These are phyloP conservation scores for Drosophila pruinosa DNA, from an alignment of 1,140 invertebrate genomes.

Conservation along the genomic window DNA sequence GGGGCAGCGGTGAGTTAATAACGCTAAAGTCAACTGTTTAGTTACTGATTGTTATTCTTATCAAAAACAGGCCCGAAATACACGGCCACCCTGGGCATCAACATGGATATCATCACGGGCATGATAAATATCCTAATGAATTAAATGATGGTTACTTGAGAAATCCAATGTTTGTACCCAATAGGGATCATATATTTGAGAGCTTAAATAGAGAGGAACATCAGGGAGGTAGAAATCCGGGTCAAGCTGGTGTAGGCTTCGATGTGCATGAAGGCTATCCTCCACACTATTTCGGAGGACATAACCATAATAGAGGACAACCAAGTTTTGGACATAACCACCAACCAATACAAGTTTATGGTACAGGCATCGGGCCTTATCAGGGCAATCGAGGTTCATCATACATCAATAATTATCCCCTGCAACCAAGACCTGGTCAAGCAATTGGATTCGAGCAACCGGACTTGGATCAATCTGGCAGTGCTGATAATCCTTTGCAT, in stretches of 20 bases:
- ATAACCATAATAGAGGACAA: not conserved
- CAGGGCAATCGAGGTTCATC: not conserved
- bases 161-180: not conserved
- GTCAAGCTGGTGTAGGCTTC: not conserved
- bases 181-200: not conserved
- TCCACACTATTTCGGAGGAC: not conserved
- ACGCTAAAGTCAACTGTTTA: not conserved
- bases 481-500: slow-evolving; percentile 19
- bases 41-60: not conserved
- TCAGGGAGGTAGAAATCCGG: not conserved
- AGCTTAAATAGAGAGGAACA: not conserved
- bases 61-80: not conserved
- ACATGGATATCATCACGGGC: slow-evolving; percentile 12
- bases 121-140: not conserved
- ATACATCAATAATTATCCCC: not conserved
- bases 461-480: not conserved
- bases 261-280: not conserved
- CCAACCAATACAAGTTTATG: not conserved
- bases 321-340: not conserved
- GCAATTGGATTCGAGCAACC: slow-evolving; percentile 2
- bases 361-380: not conserved
- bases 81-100: slow-evolving; percentile 14
- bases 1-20: slow-evolving; percentile 7
- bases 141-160: not conserved
- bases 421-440: not conserved